phyloP scores from a whole-genome alignment of 2,113 vertebrate species.

The Brachionichthys hirsutus region DNA sequence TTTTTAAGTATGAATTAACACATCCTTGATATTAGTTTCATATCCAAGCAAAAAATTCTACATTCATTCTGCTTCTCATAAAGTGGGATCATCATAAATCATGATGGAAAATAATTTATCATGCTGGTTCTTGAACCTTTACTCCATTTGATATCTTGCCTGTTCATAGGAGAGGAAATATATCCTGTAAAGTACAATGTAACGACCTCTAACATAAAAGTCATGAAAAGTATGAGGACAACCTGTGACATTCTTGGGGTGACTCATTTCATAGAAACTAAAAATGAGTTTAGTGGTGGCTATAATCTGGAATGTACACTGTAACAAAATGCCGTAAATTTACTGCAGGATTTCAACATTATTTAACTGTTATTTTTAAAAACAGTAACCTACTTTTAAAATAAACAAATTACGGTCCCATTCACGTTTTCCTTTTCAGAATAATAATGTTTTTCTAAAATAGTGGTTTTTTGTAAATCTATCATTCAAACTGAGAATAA shows the following conservation, averaged over 20 bases:
- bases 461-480: too few species aligned
- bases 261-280: conserved; percentile 1
- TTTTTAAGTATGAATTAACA: too few species aligned
- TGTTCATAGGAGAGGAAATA: background rate
- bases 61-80: background rate
- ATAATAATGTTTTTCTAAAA: too few species aligned
- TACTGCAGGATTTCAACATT: too few species aligned
- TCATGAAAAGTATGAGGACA: background rate
- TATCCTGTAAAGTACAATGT: background rate
- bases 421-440: too few species aligned
- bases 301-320: conserved; percentile 1
- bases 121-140: background rate
- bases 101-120: background rate
- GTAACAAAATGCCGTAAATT: too few species aligned
- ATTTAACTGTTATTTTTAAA: too few species aligned
- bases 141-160: background rate
- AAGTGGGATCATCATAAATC: background rate
- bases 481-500: too few species aligned
- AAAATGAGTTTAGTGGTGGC: conserved; percentile 8
- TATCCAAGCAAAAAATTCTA: too few species aligned
- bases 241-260: background rate
- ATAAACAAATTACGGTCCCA: too few species aligned
- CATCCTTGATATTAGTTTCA: too few species aligned
- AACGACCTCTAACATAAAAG: background rate
- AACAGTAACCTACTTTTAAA: too few species aligned